Conservation (phyloP, 2,797 vertebrate genomes). For the Enteromius viviparus region DNA sequence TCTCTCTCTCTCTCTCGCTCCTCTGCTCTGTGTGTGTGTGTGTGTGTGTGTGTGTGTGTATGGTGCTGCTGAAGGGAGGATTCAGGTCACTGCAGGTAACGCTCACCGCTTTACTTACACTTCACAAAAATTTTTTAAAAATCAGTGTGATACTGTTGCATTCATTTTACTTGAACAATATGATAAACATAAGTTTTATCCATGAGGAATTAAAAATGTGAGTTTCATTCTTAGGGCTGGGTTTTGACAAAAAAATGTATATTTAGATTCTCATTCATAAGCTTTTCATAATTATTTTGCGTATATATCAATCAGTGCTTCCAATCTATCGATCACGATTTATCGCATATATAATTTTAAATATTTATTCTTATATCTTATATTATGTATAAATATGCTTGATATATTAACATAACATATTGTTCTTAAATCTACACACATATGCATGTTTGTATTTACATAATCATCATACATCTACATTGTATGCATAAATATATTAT, state of each 20-base stretch:
- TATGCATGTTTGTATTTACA: too few species aligned
- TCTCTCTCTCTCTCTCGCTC: conserved; percentile 68
- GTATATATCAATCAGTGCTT: background rate
- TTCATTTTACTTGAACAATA: background rate
- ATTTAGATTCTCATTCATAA: background rate
- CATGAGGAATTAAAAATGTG: background rate
- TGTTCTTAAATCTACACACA: too few species aligned
- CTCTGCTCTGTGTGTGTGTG: conserved; percentile 61
- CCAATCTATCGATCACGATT: too few species aligned
- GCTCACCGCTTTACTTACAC: background rate
- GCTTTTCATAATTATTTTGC: background rate
- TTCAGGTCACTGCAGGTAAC: conserved; percentile 98
- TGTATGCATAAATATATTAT: too few species aligned
- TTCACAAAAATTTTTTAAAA: conserved; percentile 12
- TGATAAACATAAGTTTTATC: background rate
- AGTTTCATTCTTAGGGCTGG: background rate
- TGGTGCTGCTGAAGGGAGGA: conserved; percentile 90
- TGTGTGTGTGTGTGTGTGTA: conserved; percentile 62
- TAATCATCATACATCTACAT: too few species aligned
- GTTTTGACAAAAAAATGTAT: background rate
- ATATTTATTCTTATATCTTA: too few species aligned
- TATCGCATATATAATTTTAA: too few species aligned
- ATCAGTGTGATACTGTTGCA: background rate
- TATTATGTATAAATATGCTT: too few species aligned
- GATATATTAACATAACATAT: too few species aligned